Evolutionary conservation across 2,888 invertebrate genomes (phyloP), one percentile per base, ranked within the genome.

Genomic region (Exephanes ischioxanthus): DNA sequence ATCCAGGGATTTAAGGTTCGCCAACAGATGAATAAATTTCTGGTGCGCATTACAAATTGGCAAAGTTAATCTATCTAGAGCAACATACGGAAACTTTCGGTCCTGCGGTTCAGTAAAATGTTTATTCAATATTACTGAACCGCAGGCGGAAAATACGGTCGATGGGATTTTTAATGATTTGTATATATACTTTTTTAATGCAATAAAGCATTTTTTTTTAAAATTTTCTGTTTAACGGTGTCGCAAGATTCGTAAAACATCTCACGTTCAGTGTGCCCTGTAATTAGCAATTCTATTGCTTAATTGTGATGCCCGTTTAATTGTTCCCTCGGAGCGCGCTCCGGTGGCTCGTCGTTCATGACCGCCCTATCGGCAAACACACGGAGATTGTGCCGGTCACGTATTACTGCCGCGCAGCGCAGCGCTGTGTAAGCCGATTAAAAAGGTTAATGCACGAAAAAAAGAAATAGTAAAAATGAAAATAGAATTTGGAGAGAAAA

Each of bases 381-480:
- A 22, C 70, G 26, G 11, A 14, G 71, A 85, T 85, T 86, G 83
- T 85, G 51, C 67, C 66, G 66, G 85, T 83, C 84, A 86, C 86
- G 87, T 85, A 85, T 70, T 67, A 19, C 16, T 6, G 33, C 66
- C 26, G 67, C 26, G 6, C n/a, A 3, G 9, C 26, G 30, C 22
- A 3, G 9, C 26, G 30, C 22, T 7, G 11, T 26, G 70, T 85
- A 86, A 86, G 85, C 86, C 76, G 85, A 85, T 85, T 83, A 76
- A 33, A 33, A 51, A 73, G 72, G 73, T 61, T 51, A 76, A 58
- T 58, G 63, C 26, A 33, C 6, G 41, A 80, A 80, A 77, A 70
- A 55, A 9, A 26, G 26, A 45, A 45, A 45, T 3, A 45, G 3
- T 14, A 14, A 9, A 41, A 41, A 11, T 14, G 73, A 73, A 84